phyloP scores from a whole-genome alignment of 92 coral and sea anemone genomes.

The Epizoanthus ramosus region DNA sequence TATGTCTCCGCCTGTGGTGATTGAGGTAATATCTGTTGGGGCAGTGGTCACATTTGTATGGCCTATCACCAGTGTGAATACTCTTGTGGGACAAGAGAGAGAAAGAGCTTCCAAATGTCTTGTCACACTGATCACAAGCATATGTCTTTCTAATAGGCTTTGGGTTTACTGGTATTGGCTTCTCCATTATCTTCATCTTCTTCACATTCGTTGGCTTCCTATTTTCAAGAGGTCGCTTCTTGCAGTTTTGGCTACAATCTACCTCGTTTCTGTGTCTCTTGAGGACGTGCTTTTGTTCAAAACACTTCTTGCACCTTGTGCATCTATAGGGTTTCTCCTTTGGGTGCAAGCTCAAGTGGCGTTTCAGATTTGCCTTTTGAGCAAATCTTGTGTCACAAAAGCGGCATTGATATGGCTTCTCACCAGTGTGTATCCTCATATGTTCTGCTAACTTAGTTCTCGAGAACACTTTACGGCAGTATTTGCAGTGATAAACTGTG shows the following conservation, averaged over 20 bases:
- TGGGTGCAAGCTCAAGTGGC: constrained; percentile 10
- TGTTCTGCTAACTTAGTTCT: constrained; percentile 30
- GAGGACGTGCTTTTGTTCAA: not conserved
- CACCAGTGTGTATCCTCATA: constrained; percentile 18
- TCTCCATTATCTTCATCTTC: not conserved
- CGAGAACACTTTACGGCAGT: constrained; percentile 20
- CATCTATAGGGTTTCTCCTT: constrained; percentile 37
- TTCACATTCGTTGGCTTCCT: too few species aligned
- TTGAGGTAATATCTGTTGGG: constrained; percentile 26
- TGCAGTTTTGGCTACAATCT: not conserved
- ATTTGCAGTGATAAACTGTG: constrained; percentile 4
- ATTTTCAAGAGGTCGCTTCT: not conserved
- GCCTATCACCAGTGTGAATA: not conserved
- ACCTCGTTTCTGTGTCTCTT: constrained; percentile 3
- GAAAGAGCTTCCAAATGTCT: not conserved
- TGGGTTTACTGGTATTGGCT: too few species aligned
- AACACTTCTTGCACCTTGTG: constrained; percentile 16
- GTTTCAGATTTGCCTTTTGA: constrained; percentile 25
- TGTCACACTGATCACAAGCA: constrained; percentile 9
- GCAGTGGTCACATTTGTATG: constrained; percentile 21
- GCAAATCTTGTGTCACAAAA: constrained; percentile 7
- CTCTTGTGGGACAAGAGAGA: constrained; percentile 5
- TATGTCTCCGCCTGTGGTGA: constrained; percentile 18
- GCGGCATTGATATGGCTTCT: constrained; percentile 1
- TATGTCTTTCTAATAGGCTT: not conserved